Conservation (phyloP, 2,888 invertebrate genomes). For the Conomelus anceps region DNA sequence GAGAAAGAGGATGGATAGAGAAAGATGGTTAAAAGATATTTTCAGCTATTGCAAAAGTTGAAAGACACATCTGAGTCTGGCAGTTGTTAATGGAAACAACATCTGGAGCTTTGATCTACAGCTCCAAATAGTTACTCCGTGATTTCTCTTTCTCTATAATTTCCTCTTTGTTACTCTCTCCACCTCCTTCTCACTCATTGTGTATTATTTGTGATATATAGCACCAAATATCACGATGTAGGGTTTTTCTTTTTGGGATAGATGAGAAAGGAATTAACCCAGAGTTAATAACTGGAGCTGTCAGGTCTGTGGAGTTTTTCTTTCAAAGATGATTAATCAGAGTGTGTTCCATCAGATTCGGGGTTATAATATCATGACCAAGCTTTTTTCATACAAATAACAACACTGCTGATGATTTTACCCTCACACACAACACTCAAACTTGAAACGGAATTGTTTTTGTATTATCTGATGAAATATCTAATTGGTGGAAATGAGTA, state of each 20-base stretch:
- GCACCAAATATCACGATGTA: too few species aligned
- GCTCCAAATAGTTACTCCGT: neutral
- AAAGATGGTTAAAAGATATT: too few species aligned
- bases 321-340: neutral
- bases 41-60: neutral
- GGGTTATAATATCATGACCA: neutral
- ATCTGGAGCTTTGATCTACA: neutral
- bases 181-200: neutral
- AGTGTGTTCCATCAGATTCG: neutral
- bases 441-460: neutral
- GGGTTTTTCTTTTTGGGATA: neutral
- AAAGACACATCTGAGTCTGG: neutral
- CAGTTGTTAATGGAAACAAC: neutral
- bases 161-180: neutral
- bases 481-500: too few species aligned
- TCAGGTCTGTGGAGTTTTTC: neutral
- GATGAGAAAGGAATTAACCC: neutral
- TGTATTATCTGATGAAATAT: neutral
- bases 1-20: too few species aligned
- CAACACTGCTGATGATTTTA: neutral
- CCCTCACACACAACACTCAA: neutral
- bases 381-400: neutral
- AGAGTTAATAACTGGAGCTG: neutral
- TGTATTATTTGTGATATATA: neutral
- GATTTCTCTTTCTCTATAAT: neutral